Evolutionary conservation across 2,888 invertebrate genomes (phyloP).

Genomic region (Lochmaea capreae): DNA sequence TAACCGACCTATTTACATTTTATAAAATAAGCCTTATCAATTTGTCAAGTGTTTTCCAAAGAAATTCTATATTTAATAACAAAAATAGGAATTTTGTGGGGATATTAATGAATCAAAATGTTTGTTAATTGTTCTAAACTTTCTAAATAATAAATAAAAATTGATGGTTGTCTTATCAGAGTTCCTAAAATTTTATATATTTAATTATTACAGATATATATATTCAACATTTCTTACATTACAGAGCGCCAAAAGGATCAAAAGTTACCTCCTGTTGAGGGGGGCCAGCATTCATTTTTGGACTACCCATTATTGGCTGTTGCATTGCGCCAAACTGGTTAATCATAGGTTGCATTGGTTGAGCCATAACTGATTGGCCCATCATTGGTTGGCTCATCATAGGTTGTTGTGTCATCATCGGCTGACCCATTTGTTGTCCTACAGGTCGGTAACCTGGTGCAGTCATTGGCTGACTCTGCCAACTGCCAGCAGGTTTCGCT

Average conservation of each 20-base stretch:
- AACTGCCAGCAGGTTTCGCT: conserved; percentile 72
- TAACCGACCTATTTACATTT: not conserved
- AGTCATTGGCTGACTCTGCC: conserved; percentile 84
- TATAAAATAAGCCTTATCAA: not conserved
- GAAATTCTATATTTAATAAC: not conserved
- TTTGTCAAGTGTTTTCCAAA: not conserved
- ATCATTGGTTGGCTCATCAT: conserved; percentile 53
- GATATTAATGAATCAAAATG: not conserved
- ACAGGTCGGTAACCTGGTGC: conserved; percentile 80
- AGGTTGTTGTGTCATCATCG: conserved; percentile 51
- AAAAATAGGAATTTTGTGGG: conserved; percentile 6
- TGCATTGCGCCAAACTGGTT: conserved; percentile 49
- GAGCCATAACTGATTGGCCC: conserved; percentile 32
- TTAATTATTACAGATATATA: conserved; percentile 22
- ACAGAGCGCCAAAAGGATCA: conserved; percentile 66
- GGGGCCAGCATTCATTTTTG: conserved; percentile 57
- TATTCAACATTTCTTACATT: conserved; percentile 49
- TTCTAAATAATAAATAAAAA: conserved; percentile 7
- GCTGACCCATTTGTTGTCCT: conserved; percentile 42
- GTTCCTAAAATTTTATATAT: conserved; percentile 26
- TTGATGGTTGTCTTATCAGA: conserved; percentile 11
- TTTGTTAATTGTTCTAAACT: conserved; percentile 26
- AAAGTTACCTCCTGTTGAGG: conserved; percentile 57
- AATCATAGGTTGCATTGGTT: conserved; percentile 47
- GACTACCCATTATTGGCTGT: conserved; percentile 55